Percentiles rank a stretch among this genome's conserved stretches.
phyloP scores from a whole-genome alignment of 2,113 vertebrate species.

The Oryzias celebensis region DNA sequence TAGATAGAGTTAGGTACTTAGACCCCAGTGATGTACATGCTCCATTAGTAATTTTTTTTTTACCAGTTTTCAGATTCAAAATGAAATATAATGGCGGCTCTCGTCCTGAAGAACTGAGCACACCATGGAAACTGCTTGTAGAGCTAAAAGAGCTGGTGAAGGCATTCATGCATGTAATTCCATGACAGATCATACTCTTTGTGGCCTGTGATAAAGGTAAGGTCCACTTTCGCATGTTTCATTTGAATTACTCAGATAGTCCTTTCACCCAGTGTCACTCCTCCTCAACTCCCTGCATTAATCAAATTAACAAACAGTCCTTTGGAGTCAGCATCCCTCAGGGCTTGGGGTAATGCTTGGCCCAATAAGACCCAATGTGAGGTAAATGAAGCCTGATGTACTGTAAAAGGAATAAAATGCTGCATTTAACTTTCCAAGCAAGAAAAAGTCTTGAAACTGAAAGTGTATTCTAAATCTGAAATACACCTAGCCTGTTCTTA shows the following conservation, averaged over 20 bases:
- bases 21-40: slow-evolving; percentile 27
- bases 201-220: slow-evolving; percentile 31
- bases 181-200: slow-evolving; percentile 46
- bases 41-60: slow-evolving; percentile 47
- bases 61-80: slow-evolving; percentile 47
- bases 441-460: slow-evolving; percentile 5
- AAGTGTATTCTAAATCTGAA: slow-evolving; percentile 15
- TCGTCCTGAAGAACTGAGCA: slow-evolving; percentile 26
- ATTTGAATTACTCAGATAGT: slow-evolving; percentile 40
- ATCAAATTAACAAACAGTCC: slow-evolving; percentile 61
- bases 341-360: slow-evolving; percentile 42
- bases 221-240: slow-evolving; percentile 56
- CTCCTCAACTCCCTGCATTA: slow-evolving; percentile 32
- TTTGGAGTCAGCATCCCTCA: slow-evolving; percentile 38
- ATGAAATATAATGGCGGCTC: slow-evolving; percentile 29
- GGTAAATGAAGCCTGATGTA: slow-evolving; percentile 67
- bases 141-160: slow-evolving; percentile 25
- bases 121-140: slow-evolving; percentile 15
- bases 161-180: slow-evolving; percentile 56
- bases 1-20: slow-evolving; percentile 30
- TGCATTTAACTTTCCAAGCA: slow-evolving; percentile 8
- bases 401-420: slow-evolving; percentile 17
- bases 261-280: neutral
- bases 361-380: slow-evolving; percentile 53
- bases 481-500: neutral